These are phyloP conservation scores for Xenops minutus DNA, from an alignment of 2,797 vertebrate species.

Conservation along the genomic window DNA sequence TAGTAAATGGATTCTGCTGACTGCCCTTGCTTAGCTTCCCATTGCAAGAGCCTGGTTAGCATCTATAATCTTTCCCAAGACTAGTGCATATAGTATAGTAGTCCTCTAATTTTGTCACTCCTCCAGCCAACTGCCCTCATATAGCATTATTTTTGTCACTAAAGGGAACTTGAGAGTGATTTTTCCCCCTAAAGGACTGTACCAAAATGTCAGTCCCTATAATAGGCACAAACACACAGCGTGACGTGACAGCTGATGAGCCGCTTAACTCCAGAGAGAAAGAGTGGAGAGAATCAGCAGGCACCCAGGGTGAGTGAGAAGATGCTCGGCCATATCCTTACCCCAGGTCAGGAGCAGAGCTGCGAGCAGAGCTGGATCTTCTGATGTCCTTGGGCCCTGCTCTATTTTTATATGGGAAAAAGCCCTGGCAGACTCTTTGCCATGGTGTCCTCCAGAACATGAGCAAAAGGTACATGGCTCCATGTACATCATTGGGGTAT, in stretches of 20 bases:
- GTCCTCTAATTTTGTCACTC: not conserved
- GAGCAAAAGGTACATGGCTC: not conserved
- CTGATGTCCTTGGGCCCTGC: not conserved
- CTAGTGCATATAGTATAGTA: not conserved
- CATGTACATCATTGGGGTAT: not conserved
- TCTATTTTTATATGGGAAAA: not conserved
- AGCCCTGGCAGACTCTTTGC: not conserved
- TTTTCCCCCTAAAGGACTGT: not conserved
- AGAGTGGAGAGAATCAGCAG: not conserved
- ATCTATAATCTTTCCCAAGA: not conserved
- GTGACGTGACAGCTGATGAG: not conserved
- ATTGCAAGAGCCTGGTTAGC: not conserved
- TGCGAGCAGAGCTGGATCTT: not conserved
- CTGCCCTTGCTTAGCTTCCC: constrained; percentile 32
- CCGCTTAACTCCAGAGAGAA: not conserved
- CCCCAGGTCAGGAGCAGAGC: not conserved
- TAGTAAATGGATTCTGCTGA: constrained; percentile 52
- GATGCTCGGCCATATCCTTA: accelerated
- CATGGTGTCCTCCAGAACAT: not conserved
- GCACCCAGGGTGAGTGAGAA: not conserved
- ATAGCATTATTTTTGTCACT: not conserved
- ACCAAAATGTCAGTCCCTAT: not conserved
- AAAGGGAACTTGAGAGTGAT: not conserved
- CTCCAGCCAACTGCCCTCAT: not conserved
- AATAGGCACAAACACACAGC: not conserved